Percentiles rank a stretch among this genome's conserved stretches.
These are phyloP conservation scores for Mythimna ferrago DNA, from an alignment of 2,888 invertebrate species.

Conservation along the genomic window DNA sequence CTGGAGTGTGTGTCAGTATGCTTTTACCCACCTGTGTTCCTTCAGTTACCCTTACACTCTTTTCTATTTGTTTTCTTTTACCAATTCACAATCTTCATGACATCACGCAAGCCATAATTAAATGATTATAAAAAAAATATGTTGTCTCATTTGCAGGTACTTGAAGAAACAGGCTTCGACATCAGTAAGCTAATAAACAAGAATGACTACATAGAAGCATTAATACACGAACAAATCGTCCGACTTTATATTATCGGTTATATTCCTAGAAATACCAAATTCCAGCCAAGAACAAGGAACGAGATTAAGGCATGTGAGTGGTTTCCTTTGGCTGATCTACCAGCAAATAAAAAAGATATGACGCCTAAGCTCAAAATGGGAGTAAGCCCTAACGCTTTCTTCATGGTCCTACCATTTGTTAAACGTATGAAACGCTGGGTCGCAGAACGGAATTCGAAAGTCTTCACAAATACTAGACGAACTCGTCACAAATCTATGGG, in stretches of 20 bases:
- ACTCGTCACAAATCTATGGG: constrained; percentile 94
- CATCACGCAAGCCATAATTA: background rate
- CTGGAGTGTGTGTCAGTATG: too few species aligned
- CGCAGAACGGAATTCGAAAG: constrained; percentile 84
- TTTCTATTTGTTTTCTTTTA: background rate
- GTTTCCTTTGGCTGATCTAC: constrained; percentile 97
- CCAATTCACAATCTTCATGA: too few species aligned
- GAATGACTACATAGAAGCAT: constrained; percentile 96
- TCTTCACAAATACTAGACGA: constrained; percentile 79
- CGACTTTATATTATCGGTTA: constrained; percentile 97
- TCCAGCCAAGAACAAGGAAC: constrained; percentile 96
- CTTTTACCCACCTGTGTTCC: too few species aligned
- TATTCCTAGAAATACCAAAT: constrained; percentile 95
- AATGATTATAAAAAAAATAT: background rate
- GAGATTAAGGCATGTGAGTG: constrained; percentile 98
- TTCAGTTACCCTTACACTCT: too few species aligned
- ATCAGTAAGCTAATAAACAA: constrained; percentile 95
- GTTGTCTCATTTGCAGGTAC: constrained; percentile 91
- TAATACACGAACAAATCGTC: constrained; percentile 97
- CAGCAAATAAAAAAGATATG: constrained; percentile 95
- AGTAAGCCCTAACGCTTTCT: constrained; percentile 97
- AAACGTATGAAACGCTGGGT: constrained; percentile 95
- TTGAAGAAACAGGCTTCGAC: constrained; percentile 99
- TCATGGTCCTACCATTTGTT: constrained; percentile 98
- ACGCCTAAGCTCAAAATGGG: constrained; percentile 96